Percentiles rank a stretch among this genome's conserved stretches.
phyloP scores from a whole-genome alignment of 2,113 vertebrate genomes.

The Amia ocellicauda region DNA sequence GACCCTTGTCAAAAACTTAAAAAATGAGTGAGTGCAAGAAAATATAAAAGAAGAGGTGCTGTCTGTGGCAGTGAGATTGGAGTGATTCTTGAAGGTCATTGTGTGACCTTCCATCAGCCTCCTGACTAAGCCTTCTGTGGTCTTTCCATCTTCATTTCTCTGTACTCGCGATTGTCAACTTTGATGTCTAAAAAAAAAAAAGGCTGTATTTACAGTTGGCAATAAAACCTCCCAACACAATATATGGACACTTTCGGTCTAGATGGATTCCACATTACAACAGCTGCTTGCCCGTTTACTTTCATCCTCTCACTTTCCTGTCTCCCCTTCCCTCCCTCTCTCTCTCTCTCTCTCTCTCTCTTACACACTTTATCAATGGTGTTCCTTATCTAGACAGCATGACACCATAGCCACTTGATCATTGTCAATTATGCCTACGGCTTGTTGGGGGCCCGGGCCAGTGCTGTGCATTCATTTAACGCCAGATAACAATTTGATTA shows the following conservation, averaged over 20 bases:
- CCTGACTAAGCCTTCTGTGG: no score
- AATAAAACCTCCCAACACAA: no score
- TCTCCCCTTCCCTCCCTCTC: neutral
- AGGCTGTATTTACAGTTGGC: no score
- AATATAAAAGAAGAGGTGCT: no score
- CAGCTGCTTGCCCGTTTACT: neutral
- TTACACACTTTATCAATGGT: slow-evolving; percentile 19
- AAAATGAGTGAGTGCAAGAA: no score
- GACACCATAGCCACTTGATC: slow-evolving; percentile 16
- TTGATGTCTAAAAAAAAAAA: no score
- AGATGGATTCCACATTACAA: neutral
- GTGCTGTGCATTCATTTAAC: slow-evolving; percentile 36
- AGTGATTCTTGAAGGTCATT: no score
- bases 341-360: neutral
- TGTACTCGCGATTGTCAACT: no score
- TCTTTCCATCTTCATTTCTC: no score
- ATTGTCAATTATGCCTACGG: slow-evolving; percentile 10
- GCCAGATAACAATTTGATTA: slow-evolving; percentile 47
- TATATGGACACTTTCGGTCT: neutral
- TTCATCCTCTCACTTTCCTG: neutral
- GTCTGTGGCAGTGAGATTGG: no score
- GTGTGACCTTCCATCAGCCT: no score
- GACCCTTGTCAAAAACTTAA: no score
- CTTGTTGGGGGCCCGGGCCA: slow-evolving; percentile 14
- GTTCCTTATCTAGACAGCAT: slow-evolving; percentile 7